A percentile compares a stretch with the other conserved stretches of the same genome.
phyloP scores from a whole-genome alignment of 2,888 invertebrate species.

The Pachycephus smyrnensis region DNA sequence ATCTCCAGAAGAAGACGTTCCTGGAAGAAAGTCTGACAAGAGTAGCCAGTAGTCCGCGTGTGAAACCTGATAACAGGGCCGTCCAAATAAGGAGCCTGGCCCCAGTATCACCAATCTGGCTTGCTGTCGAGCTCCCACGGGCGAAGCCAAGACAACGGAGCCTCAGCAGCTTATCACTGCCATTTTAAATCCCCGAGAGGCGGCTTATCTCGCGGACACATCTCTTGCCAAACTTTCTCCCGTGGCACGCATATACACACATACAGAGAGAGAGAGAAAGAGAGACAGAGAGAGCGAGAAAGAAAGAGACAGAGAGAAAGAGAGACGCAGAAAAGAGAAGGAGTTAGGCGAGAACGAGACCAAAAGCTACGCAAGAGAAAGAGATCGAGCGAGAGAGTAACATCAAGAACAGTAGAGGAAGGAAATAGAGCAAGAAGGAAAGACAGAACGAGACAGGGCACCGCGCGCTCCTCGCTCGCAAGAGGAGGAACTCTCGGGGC shows the following conservation, averaged over 20 bases:
- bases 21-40: constrained; percentile 32
- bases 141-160: constrained; percentile 24
- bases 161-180: constrained; percentile 59
- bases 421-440: not conserved
- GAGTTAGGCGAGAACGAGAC: constrained; percentile 21
- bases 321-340: constrained; percentile 8
- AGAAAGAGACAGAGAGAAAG: constrained; percentile 13
- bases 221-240: constrained; percentile 66
- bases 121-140: not conserved
- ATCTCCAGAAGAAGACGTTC: not conserved
- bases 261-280: constrained; percentile 12
- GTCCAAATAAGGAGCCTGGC: constrained; percentile 63
- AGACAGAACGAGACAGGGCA: not conserved
- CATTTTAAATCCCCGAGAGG: constrained; percentile 60
- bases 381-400: constrained; percentile 16
- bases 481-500: constrained; percentile 21
- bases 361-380: constrained; percentile 23
- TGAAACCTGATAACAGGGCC: constrained; percentile 67
- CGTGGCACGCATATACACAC: constrained; percentile 49
- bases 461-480: constrained; percentile 1
- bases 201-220: constrained; percentile 65
- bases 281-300: not conserved
- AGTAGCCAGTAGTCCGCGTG: constrained; percentile 48
- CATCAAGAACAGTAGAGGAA: constrained; percentile 10
- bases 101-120: constrained; percentile 25